Base-by-base conservation (phyloP, 1,140 invertebrate genomes). In the Diploscapter pachys region DNA sequence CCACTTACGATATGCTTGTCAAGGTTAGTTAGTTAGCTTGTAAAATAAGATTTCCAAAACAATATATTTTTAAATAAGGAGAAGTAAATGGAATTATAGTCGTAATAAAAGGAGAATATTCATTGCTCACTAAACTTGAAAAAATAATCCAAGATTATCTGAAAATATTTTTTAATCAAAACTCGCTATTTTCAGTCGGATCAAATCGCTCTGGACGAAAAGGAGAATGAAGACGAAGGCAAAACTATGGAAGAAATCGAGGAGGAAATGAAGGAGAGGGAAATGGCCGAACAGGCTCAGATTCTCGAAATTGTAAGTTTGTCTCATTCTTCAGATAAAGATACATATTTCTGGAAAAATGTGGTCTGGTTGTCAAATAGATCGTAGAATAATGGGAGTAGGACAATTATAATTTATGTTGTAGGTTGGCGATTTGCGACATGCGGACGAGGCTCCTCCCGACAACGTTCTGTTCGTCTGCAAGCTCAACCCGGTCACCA, bases 401-500 rank as follows among this genome's bases (percentile, higher is more conserved):
- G 51, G n/a, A 5, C 51, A 31, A 31, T 31, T 31, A n/a, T 71
- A 56, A 63, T 63, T n/a, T 31, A n/a, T 5, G 8, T 5, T 71
- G 13, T 48, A 72, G 62, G 72, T 99, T 55, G 96, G 96, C 0
- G 97, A 99, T 87, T 88, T 99, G 69, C 96, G 95, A 0, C 92
- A 96, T 88, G 95, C 93, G 59, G 96, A 99, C 62, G 92, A 97
- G 84, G 94, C 93, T 48, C 97, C 97, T 1, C 95, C 96, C 5
- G 97, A 99, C 88, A 99, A 99, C 89, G 95, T 99, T 8, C 87
- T 99, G 0, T 99, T 99, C 88, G 93, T 99, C 5, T 99, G 97
- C 87, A 99, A 99, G 89, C 88, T 99, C n/a, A 99, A 99, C 89
- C 95, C 96, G 51, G 95, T 99, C 0, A 99, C 97, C 3, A 95